Evolutionary conservation across 2,888 invertebrate species (phyloP), one percentile per base, ranked within the genome.

Genomic region (Zygogramma bicolorata): DNA sequence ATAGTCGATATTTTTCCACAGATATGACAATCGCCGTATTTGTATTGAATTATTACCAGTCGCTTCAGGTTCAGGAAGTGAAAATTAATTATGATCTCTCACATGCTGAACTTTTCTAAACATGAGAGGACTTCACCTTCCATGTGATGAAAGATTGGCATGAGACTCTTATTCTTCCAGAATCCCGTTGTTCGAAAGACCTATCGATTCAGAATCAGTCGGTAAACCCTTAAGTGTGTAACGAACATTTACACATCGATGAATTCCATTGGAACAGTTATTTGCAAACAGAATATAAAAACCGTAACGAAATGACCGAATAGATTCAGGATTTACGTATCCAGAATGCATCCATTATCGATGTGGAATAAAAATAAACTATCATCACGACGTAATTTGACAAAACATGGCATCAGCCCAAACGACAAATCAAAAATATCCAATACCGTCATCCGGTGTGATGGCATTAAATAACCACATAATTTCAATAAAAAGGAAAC

Each of bases 401-500:
- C 77, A 74, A 73, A 76, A 76, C 71, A 73, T 71, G 70, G 73
- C 69, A 69, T 49, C 70, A 66, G 38, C 61, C 46, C 29, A 20
- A 65, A 60, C 71, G 57, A 77, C 75, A 77, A 77, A 77, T 77
- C 77, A 77, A 74, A 74, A 75, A 74, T 68, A 74, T 74, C 75
- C 73, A 75, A 75, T 57, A 57, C 58, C 49, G 75, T 77, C 76
- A 81, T 81, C 80, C 81, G 80, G 80, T 76, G 71, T 79, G 78
- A 75, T 79, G 78, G 78, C 75, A 79, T 79, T 81, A 80, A 81
- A 81, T 81, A 81, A 80, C 79, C 81, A 73, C 78, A 73, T 80
- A 80, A 80, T 81, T 80, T 81, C 80, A 80, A 81, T 81, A 79
- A 80, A 83, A 82, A 81, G 81, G 82, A 81, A 83, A 81, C 79